Base-by-base conservation (phyloP, 2,888 invertebrate genomes). In the Listrodromus nycthemerus region DNA sequence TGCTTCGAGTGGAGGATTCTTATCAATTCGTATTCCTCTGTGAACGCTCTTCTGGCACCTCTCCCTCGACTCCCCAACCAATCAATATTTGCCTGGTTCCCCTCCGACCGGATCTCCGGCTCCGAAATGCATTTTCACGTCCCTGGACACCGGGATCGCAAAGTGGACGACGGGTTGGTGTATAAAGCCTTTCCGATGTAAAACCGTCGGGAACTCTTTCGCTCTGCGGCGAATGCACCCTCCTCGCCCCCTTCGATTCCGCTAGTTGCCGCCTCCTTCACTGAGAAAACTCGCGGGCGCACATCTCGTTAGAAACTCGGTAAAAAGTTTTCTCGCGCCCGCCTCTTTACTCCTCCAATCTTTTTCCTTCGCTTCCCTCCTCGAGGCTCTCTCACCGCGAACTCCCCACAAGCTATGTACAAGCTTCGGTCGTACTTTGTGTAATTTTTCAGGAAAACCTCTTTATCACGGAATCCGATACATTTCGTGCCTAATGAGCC, bases 251-350 rank as follows among this genome's bases (percentile, higher is more conserved):
- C 74, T 67, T 65, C 79, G 65, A 73, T 71, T 77, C 65, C 71
- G 41, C 50, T 66, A 61, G 55, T 37, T 41, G 48, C 63, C 45
- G 45, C 41, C 48, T 63, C 61, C 50, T 55, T 55, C 63, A 70
- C 74, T 37, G 50, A 61, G 58, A 71, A 82, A 76, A 78, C 70
- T 78, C 65, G 30, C 70, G 48, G 58, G 55, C 55, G 80, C 83
- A 87, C 89, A 88, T 89, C 89, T 89, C 89, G 89, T 90, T 90
- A 90, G 86, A 90, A 89, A 89, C 86, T 90, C 87, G 85, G 86
- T 77, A 89, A 87, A 88, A 90, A 89, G 83, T 89, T 84, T 82
- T 78, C 70, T 80, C 76, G 37, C 71, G 71, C 41, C 48, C 76
- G 52, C 61, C 76, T 67, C 70, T 70, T 79, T 73, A 73, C 13